Percentiles rank a stretch among this genome's conserved stretches.
phyloP scores from a whole-genome alignment of 1,140 invertebrate genomes.

The Hyposmocoma kahamanoa region DNA sequence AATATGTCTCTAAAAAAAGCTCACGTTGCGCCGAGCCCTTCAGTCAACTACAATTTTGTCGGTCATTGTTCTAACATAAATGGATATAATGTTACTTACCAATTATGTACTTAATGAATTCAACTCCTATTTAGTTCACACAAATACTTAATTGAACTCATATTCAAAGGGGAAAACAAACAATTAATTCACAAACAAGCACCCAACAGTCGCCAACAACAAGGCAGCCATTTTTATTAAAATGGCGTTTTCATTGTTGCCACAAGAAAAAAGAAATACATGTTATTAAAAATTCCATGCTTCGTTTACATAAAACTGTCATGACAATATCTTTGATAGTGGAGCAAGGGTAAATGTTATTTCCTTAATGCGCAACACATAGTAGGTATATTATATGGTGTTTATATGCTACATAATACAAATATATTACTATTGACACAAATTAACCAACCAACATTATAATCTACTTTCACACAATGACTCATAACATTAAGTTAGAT shows the following conservation, averaged over 20 bases:
- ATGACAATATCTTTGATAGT: background rate
- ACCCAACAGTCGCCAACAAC: slow-evolving; percentile 67
- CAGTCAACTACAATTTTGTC: background rate
- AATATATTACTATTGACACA: background rate
- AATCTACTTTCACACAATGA: too few species aligned
- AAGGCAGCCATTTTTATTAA: slow-evolving; percentile 64
- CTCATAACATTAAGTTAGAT: too few species aligned
- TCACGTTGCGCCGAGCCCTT: slow-evolving; percentile 44
- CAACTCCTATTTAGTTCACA: slow-evolving; percentile 26
- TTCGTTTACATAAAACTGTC: background rate
- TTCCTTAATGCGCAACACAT: background rate
- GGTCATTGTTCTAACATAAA: slow-evolving; percentile 20
- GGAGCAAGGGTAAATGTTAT: background rate
- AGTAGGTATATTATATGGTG: background rate
- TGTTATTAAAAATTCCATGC: background rate
- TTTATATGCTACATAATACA: background rate
- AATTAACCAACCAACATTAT: background rate
- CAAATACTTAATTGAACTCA: slow-evolving; percentile 33
- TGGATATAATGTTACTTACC: slow-evolving; percentile 33
- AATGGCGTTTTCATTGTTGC: slow-evolving; percentile 41
- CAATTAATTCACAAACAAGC: slow-evolving; percentile 61
- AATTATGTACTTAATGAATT: slow-evolving; percentile 30
- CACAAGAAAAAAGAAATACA: slow-evolving; percentile 10
- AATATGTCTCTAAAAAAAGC: slow-evolving; percentile 23
- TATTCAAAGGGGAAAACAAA: slow-evolving; percentile 55